A percentile compares a stretch with the other conserved stretches of the same genome.
phyloP scores from a whole-genome alignment of 2,113 vertebrate genomes.

The Heterocephalus glaber region DNA sequence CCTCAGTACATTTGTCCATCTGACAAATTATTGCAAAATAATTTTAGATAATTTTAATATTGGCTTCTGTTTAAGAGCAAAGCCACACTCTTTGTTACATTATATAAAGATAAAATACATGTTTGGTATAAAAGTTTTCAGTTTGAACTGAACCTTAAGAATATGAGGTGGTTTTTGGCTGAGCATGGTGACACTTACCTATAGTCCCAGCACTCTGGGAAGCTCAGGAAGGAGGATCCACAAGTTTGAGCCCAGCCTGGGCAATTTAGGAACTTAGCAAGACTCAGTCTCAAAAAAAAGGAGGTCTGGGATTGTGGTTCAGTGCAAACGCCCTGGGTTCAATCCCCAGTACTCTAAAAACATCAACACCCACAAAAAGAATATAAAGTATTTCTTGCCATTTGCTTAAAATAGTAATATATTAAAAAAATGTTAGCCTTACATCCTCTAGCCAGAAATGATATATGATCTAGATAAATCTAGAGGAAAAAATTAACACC shows the following conservation, averaged over 20 bases:
- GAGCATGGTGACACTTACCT: neutral
- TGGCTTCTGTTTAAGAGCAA: neutral
- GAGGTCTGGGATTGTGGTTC: neutral
- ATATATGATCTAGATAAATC: neutral
- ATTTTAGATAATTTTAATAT: neutral
- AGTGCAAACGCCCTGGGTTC: neutral
- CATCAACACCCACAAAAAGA: neutral
- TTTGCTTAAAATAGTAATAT: neutral
- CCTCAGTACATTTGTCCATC: neutral
- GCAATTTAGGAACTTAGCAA: neutral
- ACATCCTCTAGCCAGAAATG: neutral
- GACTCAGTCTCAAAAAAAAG: neutral
- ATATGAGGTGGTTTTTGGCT: neutral
- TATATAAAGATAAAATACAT: neutral
- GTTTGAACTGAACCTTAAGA: neutral
- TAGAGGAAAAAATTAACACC: neutral
- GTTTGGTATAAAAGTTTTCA: neutral
- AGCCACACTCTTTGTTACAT: neutral
- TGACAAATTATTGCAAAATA: neutral
- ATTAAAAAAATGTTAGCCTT: neutral
- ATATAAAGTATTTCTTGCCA: neutral
- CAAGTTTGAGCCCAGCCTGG: neutral
- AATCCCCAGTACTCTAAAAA: neutral
- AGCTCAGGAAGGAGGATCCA: neutral
- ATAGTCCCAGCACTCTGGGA: neutral